Base-by-base conservation (phyloP, 1,140 invertebrate species). In the Drosophila carrolli region DNA sequence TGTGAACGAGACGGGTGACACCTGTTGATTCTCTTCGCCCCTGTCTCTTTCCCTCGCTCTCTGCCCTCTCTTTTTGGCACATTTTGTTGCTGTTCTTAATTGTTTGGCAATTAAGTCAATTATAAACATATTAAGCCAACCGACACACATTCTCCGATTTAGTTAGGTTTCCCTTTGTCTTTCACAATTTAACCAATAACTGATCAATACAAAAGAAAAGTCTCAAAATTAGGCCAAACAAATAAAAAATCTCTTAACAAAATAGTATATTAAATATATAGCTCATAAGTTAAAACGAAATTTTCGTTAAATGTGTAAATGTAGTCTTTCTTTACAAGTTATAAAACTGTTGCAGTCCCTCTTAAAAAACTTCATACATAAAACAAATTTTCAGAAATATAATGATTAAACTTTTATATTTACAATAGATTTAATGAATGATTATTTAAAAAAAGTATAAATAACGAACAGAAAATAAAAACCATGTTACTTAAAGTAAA, bases 41-140 rank as follows among this genome's bases (percentile, higher is more conserved):
- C 37, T 41, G 23, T 16, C 19, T 47, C 35, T 50, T 37, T 10
- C 14, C 29, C 6, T 40, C 54, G 5, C 43, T 32, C n/a, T 23
- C 19, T 10, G 37, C 27, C 38, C 38, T 44, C 32, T 46, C 53
- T 44, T 51, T 70, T 70, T 41, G 65, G 47, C 65, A 65, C 35
- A 67, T 62, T 78, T 81, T 50, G 23, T 57, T 61, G 54, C 58
- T 72, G 47, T 67, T 59, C 72, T 78, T 75, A 79, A 83, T 83
- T 75, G 75, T 66, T 84, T 83, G 46, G 75, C 81, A 76, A 83
- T 84, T 83, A 75, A 72, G 65, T 47, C 76, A 83, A 83, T 83
- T 83, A 83, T 79, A 84, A 83, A 83, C 81, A 67, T 76, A 84
- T 83, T 84, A 83, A 72, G 61, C 50, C 68, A 65, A 38, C 46